phyloP scores from a whole-genome alignment of 2,113 vertebrate species.

The Polyodon spathula region DNA sequence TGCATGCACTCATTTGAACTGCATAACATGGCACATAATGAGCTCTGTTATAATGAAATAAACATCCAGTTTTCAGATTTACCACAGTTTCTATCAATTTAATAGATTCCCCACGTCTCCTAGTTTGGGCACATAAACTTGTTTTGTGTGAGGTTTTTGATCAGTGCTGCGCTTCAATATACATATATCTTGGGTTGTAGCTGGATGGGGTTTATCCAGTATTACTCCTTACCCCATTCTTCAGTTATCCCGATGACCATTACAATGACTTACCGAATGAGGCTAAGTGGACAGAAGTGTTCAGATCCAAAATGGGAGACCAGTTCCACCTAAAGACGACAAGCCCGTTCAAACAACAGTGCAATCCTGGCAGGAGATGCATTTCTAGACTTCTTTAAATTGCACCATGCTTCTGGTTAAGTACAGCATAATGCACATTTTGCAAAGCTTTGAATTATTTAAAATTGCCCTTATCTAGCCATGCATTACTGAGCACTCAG shows the following conservation, averaged over 20 bases:
- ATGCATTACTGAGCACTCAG: slow-evolving; percentile 52
- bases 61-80: too few species aligned
- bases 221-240: neutral
- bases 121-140: too few species aligned
- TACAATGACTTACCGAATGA: slow-evolving; percentile 75
- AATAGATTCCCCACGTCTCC: slow-evolving; percentile 29
- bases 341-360: slow-evolving; percentile 21
- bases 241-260: neutral
- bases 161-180: too few species aligned
- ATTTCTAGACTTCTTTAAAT: neutral
- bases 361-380: slow-evolving; percentile 12
- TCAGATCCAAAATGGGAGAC: slow-evolving; percentile 95
- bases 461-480: slow-evolving; percentile 33
- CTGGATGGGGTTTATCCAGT: too few species aligned
- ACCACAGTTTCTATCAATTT: too few species aligned
- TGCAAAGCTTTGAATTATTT: slow-evolving; percentile 23
- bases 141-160: too few species aligned
- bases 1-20: too few species aligned
- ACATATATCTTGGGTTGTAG: too few species aligned
- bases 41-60: too few species aligned
- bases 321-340: slow-evolving; percentile 77
- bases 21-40: slow-evolving; percentile 4
- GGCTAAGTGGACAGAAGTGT: slow-evolving; percentile 95
- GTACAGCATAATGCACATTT: slow-evolving; percentile 22
- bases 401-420: neutral